phyloP scores from a whole-genome alignment of 2,888 invertebrate genomes.

The Caenorhabditis macrosperma region DNA sequence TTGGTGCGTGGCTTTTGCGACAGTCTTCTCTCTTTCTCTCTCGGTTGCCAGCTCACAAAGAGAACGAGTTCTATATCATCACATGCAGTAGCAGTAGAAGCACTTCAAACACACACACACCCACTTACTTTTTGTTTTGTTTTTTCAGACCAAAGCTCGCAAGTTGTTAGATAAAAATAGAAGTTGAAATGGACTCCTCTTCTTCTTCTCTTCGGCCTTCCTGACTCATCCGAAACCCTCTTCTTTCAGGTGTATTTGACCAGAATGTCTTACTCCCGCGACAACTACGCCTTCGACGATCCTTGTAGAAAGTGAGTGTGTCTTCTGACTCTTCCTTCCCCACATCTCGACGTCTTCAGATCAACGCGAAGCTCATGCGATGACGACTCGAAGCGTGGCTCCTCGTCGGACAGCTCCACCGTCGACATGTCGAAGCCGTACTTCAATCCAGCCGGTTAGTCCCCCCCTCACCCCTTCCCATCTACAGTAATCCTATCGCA shows the following conservation, averaged over 20 bases:
- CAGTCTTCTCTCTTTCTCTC: background rate
- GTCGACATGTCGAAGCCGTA: conserved; percentile 52
- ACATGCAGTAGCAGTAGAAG: background rate
- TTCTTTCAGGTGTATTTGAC: conserved; percentile 42
- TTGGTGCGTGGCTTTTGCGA: background rate
- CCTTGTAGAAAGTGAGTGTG: conserved; percentile 43
- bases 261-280: conserved; percentile 38
- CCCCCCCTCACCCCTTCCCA: background rate
- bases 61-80: too few relatives aligned
- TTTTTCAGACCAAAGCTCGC: conserved; percentile 21
- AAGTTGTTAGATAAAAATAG: conserved; percentile 14
- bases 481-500: conserved; percentile 15
- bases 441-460: conserved; percentile 48
- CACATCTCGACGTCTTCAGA: background rate
- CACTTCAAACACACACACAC: conserved; percentile 32
- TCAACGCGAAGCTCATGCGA: conserved; percentile 13
- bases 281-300: conserved; percentile 49
- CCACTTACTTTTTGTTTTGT: conserved; percentile 11
- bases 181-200: conserved; percentile 7
- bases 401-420: conserved; percentile 22
- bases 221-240: background rate
- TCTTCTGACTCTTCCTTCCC: background rate
- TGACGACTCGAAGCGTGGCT: background rate
- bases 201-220: background rate
- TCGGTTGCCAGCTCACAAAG: too few relatives aligned